A percentile compares a stretch with the other conserved stretches of the same genome.
Conservation (phyloP, 2,888 invertebrate genomes). For the Bombylius major region DNA sequence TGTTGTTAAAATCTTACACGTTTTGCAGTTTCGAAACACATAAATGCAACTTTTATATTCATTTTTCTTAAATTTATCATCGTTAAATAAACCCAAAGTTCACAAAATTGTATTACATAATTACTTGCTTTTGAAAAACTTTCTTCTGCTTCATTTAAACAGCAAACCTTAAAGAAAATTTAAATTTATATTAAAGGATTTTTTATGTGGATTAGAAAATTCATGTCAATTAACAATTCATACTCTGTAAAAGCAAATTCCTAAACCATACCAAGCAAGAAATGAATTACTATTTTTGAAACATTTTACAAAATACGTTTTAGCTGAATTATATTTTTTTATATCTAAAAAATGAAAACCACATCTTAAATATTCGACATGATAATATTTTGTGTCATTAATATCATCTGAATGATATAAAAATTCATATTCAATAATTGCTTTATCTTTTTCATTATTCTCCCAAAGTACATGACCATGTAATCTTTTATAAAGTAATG, state of each 20-base stretch:
- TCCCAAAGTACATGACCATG: not conserved
- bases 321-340: slow-evolving; percentile 4
- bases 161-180: not conserved
- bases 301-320: slow-evolving; percentile 6
- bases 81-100: slow-evolving; percentile 6
- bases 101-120: not conserved
- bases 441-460: not conserved
- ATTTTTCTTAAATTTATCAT: slow-evolving; percentile 5
- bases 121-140: slow-evolving; percentile 7
- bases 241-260: slow-evolving; percentile 8
- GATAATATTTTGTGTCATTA: not conserved
- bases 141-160: slow-evolving; percentile 3
- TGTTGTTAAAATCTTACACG: not conserved
- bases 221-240: not conserved
- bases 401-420: slow-evolving; percentile 1
- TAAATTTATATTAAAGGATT: not conserved
- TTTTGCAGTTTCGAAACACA: slow-evolving; percentile 4
- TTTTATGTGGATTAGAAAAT: not conserved
- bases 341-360: slow-evolving; percentile 4
- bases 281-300: slow-evolving; percentile 1
- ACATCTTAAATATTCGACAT: slow-evolving; percentile 5
- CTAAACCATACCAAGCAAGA: slow-evolving; percentile 10
- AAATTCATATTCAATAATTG: slow-evolving; percentile 7
- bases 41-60: not conserved
- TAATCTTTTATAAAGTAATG: not conserved